Percentiles rank a stretch among this genome's conserved stretches.
Conservation (phyloP, 2,888 invertebrate species). For the Leptarthrus brevirostris region DNA sequence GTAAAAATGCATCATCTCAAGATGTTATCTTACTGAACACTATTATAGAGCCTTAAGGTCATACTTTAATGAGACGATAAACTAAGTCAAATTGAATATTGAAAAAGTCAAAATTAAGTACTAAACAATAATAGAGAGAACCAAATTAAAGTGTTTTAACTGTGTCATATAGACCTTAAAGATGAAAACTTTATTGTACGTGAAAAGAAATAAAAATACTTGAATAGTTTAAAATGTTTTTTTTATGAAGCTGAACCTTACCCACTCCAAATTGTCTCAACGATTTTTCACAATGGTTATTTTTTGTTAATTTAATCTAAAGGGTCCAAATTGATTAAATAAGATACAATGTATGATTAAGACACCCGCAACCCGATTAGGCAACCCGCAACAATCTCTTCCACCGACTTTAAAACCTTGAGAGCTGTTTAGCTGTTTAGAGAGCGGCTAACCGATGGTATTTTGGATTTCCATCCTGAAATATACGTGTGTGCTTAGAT, state of each 20-base stretch:
- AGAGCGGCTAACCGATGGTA: too few species aligned
- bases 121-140: slow-evolving; percentile 47
- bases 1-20: slow-evolving; percentile 26
- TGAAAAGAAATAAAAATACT: slow-evolving; percentile 48
- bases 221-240: slow-evolving; percentile 40
- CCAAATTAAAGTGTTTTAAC: slow-evolving; percentile 48
- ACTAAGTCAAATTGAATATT: slow-evolving; percentile 37
- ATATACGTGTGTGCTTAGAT: too few species aligned
- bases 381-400: too few species aligned
- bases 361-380: too few species aligned
- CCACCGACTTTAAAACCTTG: too few species aligned
- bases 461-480: too few species aligned
- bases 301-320: too few species aligned
- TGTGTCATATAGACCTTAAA: slow-evolving; percentile 50
- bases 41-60: slow-evolving; percentile 29
- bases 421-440: too few species aligned
- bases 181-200: slow-evolving; percentile 50
- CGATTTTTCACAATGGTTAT: too few species aligned
- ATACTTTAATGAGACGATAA: slow-evolving; percentile 24
- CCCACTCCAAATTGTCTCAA: too few species aligned
- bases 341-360: too few species aligned
- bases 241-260: not conserved
- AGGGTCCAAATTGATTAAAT: too few species aligned
- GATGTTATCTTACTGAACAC: slow-evolving; percentile 37
- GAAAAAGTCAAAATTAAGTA: slow-evolving; percentile 24